phyloP scores from a whole-genome alignment of 2,888 invertebrate genomes.

The Eupithecia subumbrata region DNA sequence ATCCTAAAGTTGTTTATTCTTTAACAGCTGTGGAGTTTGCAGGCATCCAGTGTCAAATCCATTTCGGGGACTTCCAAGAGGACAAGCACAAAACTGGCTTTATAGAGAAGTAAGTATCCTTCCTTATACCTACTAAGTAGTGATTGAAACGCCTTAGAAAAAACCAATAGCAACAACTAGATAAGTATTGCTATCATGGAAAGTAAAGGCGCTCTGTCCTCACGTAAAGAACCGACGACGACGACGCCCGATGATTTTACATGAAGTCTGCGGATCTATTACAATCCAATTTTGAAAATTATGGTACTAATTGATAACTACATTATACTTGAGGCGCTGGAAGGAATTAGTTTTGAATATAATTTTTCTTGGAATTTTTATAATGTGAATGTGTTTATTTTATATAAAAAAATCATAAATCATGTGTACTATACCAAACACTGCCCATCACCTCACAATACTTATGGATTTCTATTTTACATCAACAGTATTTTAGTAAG shows the following conservation, averaged over 20 bases:
- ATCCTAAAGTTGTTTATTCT: neutral
- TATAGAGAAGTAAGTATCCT: conserved; percentile 85
- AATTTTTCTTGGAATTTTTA: neutral
- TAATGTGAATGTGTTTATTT: too few relatives aligned
- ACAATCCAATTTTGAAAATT: too few relatives aligned
- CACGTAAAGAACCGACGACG: neutral
- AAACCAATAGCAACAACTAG: neutral
- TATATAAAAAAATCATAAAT: too few relatives aligned
- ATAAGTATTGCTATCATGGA: neutral
- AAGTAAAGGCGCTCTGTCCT: neutral
- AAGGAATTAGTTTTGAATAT: neutral
- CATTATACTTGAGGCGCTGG: neutral
- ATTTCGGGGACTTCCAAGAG: conserved; percentile 97
- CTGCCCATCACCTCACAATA: neutral
- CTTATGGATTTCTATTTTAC: neutral
- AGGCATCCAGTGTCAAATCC: conserved; percentile 98
- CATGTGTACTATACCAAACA: neutral
- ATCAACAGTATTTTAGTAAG: too few relatives aligned
- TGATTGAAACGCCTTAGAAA: neutral
- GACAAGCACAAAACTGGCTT: conserved; percentile 96
- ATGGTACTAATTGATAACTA: too few relatives aligned
- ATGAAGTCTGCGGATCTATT: neutral
- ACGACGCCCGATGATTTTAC: neutral
- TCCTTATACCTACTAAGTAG: neutral
- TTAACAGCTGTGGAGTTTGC: conserved; percentile 92